Conservation (phyloP, 1,140 invertebrate genomes). For the Lepidostoma basale region DNA sequence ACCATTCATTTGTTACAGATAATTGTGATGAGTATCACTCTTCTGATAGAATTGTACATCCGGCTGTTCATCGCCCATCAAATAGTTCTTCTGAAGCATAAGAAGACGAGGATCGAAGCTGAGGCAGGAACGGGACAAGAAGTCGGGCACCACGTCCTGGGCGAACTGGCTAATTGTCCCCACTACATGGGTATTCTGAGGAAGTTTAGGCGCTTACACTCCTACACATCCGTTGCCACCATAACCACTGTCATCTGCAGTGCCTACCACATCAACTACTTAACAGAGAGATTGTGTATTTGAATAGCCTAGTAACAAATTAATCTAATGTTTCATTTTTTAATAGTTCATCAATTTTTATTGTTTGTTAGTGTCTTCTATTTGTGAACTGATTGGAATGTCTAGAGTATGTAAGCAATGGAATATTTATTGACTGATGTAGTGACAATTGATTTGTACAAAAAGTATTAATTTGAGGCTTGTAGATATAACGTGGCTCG, state of each 20-base stretch:
- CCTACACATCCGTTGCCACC: constrained; percentile 73
- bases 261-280: constrained; percentile 48
- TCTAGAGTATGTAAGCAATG: neutral
- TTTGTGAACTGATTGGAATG: neutral
- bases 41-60: constrained; percentile 71
- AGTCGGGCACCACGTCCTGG: constrained; percentile 69
- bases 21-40: constrained; percentile 67
- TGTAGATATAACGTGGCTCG: too few species aligned
- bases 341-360: neutral
- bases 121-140: constrained; percentile 74
- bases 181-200: constrained; percentile 72
- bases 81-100: constrained; percentile 69
- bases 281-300: constrained; percentile 39
- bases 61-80: constrained; percentile 72
- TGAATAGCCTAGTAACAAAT: constrained; percentile 6
- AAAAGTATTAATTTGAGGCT: neutral
- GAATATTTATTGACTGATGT: neutral
- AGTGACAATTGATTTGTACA: neutral
- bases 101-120: constrained; percentile 71
- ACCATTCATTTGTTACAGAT: constrained; percentile 60
- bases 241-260: constrained; percentile 73
- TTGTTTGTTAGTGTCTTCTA: neutral
- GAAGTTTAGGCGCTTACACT: constrained; percentile 71
- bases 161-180: constrained; percentile 70
- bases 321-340: neutral